Conservation (phyloP, 1,140 invertebrate species). For the Brachionus rotundiformis region DNA sequence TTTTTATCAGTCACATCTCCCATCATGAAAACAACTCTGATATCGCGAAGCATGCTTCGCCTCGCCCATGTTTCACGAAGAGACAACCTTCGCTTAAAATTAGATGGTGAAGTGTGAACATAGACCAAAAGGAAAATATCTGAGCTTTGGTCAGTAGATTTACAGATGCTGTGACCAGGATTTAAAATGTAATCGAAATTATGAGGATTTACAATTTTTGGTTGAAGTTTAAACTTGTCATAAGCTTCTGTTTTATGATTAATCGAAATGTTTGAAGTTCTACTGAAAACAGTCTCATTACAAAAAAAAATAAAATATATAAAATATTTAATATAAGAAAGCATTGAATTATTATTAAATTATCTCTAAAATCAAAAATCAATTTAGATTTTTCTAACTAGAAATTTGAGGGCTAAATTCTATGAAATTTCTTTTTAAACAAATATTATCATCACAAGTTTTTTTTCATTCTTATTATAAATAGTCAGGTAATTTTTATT, state of each 20-base stretch:
- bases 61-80: conserved; percentile 54
- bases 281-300: too few species aligned
- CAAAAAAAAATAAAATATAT: too few species aligned
- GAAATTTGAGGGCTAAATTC: too few species aligned
- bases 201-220: conserved; percentile 54
- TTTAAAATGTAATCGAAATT: conserved; percentile 54
- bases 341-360: too few species aligned
- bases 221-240: background rate
- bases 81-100: conserved; percentile 53
- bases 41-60: conserved; percentile 39
- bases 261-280: too few species aligned
- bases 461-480: too few species aligned
- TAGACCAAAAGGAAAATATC: conserved; percentile 50
- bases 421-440: too few species aligned
- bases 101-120: conserved; percentile 53
- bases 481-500: too few species aligned
- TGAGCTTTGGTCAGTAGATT: background rate
- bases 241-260: background rate
- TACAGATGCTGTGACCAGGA: background rate
- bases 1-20: conserved; percentile 52
- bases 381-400: too few species aligned
- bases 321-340: too few species aligned
- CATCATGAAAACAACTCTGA: conserved; percentile 56
- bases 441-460: too few species aligned
- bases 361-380: too few species aligned